Percentiles rank a stretch among this genome's conserved stretches.
These are phyloP conservation scores for Danio albolineatus DNA, from an alignment of 2,797 vertebrate species.

Conservation along the genomic window DNA sequence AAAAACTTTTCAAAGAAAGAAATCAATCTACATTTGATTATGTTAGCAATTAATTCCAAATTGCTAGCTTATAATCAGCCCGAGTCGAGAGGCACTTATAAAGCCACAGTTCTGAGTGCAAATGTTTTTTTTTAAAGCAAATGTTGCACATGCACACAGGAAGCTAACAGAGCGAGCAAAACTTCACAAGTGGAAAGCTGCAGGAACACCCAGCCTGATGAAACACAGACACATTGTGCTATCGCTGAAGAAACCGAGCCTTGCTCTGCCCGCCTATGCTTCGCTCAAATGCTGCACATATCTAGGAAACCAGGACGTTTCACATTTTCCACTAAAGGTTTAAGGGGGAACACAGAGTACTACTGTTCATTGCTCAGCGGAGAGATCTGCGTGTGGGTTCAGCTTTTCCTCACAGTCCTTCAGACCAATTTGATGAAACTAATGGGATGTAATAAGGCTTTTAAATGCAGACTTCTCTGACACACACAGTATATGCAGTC, in stretches of 20 bases:
- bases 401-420: constrained; percentile 27
- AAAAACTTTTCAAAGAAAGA: not conserved
- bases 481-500: constrained; percentile 14
- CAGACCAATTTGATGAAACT: constrained; percentile 31
- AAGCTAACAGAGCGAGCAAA: constrained; percentile 26
- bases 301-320: constrained; percentile 43
- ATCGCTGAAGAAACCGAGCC: not conserved
- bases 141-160: constrained; percentile 6
- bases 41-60: not conserved
- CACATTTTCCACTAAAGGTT: constrained; percentile 29
- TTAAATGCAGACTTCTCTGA: constrained; percentile 27
- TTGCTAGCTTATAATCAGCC: constrained; percentile 3
- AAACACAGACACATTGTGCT: constrained; percentile 47
- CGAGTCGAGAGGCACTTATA: not conserved
- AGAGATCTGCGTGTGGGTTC: constrained; percentile 49
- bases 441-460: constrained; percentile 36
- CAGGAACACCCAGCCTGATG: constrained; percentile 8
- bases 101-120: not conserved
- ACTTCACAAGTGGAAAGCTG: constrained; percentile 31
- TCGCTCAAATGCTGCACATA: constrained; percentile 24
- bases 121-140: constrained; percentile 11
- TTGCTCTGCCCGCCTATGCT: constrained; percentile 34
- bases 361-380: constrained; percentile 47
- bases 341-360: constrained; percentile 30
- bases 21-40: not conserved